These are phyloP conservation scores for Eurosta solidaginis DNA, from an alignment of 1,140 invertebrate genomes.

Conservation along the genomic window DNA sequence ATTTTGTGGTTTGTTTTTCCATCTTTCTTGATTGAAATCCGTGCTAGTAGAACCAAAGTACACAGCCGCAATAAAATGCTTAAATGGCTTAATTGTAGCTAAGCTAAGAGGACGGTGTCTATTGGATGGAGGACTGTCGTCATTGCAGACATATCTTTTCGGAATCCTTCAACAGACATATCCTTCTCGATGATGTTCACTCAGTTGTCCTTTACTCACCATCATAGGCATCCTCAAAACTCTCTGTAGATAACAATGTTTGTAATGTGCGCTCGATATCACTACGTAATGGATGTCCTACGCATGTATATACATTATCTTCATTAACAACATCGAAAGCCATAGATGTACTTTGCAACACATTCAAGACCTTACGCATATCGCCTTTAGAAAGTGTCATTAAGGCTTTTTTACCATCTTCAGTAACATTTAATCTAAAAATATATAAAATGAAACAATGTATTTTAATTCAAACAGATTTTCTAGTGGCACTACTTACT, in stretches of 20 bases:
- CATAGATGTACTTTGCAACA: conserved; percentile 89
- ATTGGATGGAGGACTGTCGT: too few species aligned
- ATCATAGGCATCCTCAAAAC: conserved; percentile 78
- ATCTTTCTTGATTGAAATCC: too few species aligned
- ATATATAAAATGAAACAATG: neutral
- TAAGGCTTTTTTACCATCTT: conserved; percentile 90
- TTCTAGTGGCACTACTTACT: conserved; percentile 63
- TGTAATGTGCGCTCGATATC: conserved; percentile 91
- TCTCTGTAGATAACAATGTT: conserved; percentile 85
- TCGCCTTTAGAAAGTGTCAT: conserved; percentile 92
- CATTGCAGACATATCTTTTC: too few species aligned
- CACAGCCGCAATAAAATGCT: too few species aligned
- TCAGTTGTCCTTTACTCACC: conserved; percentile 72
- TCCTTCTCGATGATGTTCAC: too few species aligned
- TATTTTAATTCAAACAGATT: neutral
- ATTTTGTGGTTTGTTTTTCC: too few species aligned
- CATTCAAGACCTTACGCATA: conserved; percentile 97
- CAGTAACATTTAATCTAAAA: conserved; percentile 79
- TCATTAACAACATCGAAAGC: conserved; percentile 88
- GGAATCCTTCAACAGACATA: too few species aligned
- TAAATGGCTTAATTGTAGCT: too few species aligned
- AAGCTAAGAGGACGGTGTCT: too few species aligned
- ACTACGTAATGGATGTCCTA: conserved; percentile 89
- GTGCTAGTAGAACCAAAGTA: too few species aligned
- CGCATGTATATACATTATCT: conserved; percentile 93